Evolutionary conservation across 2,888 invertebrate genomes (phyloP).

Genomic region (Ramazzottius varieornatus): DNA sequence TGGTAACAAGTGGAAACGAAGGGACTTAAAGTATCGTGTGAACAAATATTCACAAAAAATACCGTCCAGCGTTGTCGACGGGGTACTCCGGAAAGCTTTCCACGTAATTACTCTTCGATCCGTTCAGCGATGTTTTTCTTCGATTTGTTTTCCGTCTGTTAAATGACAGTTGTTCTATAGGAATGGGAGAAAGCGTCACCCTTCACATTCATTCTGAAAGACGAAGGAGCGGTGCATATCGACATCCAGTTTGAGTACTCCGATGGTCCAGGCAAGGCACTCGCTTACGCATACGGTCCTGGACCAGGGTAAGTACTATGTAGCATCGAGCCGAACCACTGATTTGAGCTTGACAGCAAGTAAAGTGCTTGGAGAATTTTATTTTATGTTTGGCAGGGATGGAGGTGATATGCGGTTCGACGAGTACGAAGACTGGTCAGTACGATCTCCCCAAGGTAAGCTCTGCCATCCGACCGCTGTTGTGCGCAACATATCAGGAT

Average conservation of each 20-base stretch:
- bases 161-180: background rate
- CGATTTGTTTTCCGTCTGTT: background rate
- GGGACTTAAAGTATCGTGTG: background rate
- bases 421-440: slow-evolving; percentile 2
- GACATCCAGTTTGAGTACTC: background rate
- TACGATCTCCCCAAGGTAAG: background rate
- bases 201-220: background rate
- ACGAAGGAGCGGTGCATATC: background rate
- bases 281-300: background rate
- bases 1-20: background rate
- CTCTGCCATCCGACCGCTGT: background rate
- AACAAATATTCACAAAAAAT: background rate
- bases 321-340: too few species aligned
- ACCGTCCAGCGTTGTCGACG: background rate
- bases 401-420: background rate
- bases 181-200: background rate
- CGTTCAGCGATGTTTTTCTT: background rate
- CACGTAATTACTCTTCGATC: background rate
- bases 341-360: background rate
- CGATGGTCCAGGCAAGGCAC: slow-evolving; percentile 1
- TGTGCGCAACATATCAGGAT: background rate
- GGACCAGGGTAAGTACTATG: background rate
- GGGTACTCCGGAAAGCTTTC: background rate
- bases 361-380: too few species aligned
- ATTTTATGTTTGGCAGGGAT: too few species aligned